A percentile compares a stretch with the other conserved stretches of the same genome.
Conservation (phyloP, 2,888 invertebrate genomes). For the Ariolimax columbianus region DNA sequence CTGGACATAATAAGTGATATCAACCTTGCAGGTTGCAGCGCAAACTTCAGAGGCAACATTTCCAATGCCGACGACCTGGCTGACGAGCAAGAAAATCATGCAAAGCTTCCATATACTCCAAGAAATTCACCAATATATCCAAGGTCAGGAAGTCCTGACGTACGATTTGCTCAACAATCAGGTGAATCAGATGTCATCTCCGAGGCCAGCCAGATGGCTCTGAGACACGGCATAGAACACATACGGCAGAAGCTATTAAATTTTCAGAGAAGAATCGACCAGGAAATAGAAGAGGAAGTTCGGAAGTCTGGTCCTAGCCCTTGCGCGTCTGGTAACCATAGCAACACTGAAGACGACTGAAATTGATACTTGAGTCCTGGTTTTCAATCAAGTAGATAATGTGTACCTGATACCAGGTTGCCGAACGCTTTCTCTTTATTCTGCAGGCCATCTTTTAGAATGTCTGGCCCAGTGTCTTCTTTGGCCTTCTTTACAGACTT, state of each 20-base stretch:
- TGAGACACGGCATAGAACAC: constrained; percentile 9
- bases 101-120: not conserved
- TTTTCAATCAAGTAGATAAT: no score
- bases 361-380: no score
- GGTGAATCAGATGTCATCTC: not conserved
- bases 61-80: no score
- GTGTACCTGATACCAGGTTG: no score
- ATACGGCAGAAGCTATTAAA: constrained; percentile 19
- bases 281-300: not conserved
- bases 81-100: not conserved
- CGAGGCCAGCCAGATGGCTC: not conserved
- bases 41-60: not conserved
- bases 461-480: no score
- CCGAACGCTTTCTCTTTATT: no score
- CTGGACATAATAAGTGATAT: not conserved
- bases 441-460: no score
- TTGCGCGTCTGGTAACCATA: not conserved
- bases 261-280: constrained; percentile 32
- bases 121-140: not conserved
- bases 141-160: not conserved
- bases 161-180: not conserved
- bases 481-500: no score
- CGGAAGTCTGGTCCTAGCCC: not conserved
- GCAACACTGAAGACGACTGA: not conserved
- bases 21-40: not conserved